Evolutionary conservation across 2,888 invertebrate species (phyloP), one percentile per base, ranked within the genome.

Genomic region (Leptinotarsa peninsularis): DNA sequence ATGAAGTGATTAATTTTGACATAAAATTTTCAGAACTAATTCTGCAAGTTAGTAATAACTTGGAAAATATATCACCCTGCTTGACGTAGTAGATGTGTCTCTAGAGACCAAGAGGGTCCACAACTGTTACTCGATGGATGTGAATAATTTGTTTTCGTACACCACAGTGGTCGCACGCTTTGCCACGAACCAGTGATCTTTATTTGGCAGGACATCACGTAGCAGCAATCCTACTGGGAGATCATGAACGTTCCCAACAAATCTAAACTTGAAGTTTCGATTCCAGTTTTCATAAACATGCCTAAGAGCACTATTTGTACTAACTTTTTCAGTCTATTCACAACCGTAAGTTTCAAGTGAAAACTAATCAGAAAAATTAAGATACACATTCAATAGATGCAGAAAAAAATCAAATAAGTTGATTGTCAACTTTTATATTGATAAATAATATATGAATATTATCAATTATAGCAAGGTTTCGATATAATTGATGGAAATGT

Each of bases 61-160:
- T 67, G 56, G 67, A 66, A 77, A 72, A 80, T 82, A 80, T 79
- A 82, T 82, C 82, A 82, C 66, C 54, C 58, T 49, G 71, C 66
- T 71, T 77, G 82, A 82, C 81, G 79, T 71, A 60, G 68, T 58
- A 73, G 75, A 81, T 82, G 79, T 79, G 76, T 75, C 80, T 71
- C 80, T 66, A 60, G 82, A 79, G 79, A 81, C 76, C 66, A 71
- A 76, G 72, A 72, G 18, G 56, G 66, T 63, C 49, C 73, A 73
- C 81, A 81, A 80, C 81, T 81, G 81, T 81, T 81, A 81, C 76
- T 75, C 67, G 68, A 70, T 72, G 43, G 67, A 67, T 67, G 58
- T 74, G 77, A 75, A 77, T 77, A 77, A 77, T 77, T 77, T 73
- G 72, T 71, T 71, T 74, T 72, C 66, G 72, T 68, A 63, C 52